Evolutionary conservation across 1,140 invertebrate genomes (phyloP).

Genomic region (Epicauta chinensis): DNA sequence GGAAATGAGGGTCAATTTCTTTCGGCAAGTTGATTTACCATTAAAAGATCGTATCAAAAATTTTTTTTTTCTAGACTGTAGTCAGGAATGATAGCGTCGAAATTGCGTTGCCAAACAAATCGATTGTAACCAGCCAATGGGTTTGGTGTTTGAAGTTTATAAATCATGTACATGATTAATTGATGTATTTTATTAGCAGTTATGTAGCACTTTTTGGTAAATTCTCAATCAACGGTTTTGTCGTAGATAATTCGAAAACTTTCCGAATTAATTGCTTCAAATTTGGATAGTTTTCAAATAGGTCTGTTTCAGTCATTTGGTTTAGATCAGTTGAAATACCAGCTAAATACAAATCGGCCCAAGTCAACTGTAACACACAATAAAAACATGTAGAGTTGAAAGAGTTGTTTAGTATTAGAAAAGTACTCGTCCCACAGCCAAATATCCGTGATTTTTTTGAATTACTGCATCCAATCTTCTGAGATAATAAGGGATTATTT

Average conservation of each 20-base stretch:
- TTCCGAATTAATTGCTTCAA: slow-evolving; percentile 50
- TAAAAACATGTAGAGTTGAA: not conserved
- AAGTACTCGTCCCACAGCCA: slow-evolving; percentile 47
- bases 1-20: slow-evolving; percentile 36
- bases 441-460: slow-evolving; percentile 48
- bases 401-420: not conserved
- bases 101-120: slow-evolving; percentile 34
- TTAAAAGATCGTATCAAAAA: not conserved
- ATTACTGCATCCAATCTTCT: slow-evolving; percentile 50
- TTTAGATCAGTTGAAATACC: slow-evolving; percentile 38
- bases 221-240: slow-evolving; percentile 61
- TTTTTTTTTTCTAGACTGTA: slow-evolving; percentile 10
- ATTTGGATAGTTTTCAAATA: slow-evolving; percentile 53
- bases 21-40: slow-evolving; percentile 17
- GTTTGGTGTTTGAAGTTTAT: slow-evolving; percentile 23
- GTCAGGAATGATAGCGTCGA: slow-evolving; percentile 16
- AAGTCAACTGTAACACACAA: slow-evolving; percentile 48
- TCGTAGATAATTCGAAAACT: slow-evolving; percentile 50
- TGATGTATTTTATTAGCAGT: too few species aligned
- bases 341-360: slow-evolving; percentile 59
- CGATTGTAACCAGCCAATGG: slow-evolving; percentile 29
- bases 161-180: too few species aligned
- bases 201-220: slow-evolving; percentile 43
- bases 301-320: slow-evolving; percentile 48
- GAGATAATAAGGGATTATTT: slow-evolving; percentile 51